Evolutionary conservation across 2,888 invertebrate species (phyloP).

Genomic region (Ennomos fuscantarius): DNA sequence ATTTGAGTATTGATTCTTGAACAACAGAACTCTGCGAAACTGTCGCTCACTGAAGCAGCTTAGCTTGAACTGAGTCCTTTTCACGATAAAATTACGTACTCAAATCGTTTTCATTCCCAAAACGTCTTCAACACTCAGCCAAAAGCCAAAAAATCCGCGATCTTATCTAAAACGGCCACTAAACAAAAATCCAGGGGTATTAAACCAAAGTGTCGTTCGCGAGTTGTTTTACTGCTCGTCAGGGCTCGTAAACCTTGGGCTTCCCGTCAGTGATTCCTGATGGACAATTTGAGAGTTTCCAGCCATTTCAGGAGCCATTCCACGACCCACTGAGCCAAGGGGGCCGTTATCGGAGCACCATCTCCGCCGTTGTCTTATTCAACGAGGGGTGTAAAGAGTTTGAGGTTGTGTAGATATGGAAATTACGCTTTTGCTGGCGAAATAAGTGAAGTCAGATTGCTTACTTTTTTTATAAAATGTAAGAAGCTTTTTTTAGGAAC

Average conservation of each 20-base stretch:
- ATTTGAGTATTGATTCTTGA: too few relatives aligned
- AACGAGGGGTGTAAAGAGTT: slow-evolving; percentile 31
- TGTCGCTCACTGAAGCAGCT: too few relatives aligned
- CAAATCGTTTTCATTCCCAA: slow-evolving; percentile 12
- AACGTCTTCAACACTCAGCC: slow-evolving; percentile 9
- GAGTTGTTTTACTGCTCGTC: slow-evolving; percentile 74
- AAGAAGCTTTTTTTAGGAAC: slow-evolving; percentile 1
- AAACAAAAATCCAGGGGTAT: slow-evolving; percentile 72
- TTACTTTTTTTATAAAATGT: slow-evolving; percentile 20
- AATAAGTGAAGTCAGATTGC: slow-evolving; percentile 28
- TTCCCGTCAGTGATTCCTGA: slow-evolving; percentile 77
- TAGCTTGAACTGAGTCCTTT: neutral
- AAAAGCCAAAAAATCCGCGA: slow-evolving; percentile 26
- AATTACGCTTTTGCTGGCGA: slow-evolving; percentile 20
- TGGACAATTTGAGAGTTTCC: slow-evolving; percentile 81
- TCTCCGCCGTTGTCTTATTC: slow-evolving; percentile 37
- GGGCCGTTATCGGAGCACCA: slow-evolving; percentile 41
- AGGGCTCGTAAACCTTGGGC: slow-evolving; percentile 73
- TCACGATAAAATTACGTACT: slow-evolving; percentile 1
- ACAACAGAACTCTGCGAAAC: too few relatives aligned
- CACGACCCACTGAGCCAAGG: slow-evolving; percentile 37
- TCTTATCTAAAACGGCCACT: slow-evolving; percentile 42
- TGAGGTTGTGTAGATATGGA: slow-evolving; percentile 32
- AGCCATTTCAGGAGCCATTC: slow-evolving; percentile 46
- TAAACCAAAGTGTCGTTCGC: slow-evolving; percentile 75